Base-by-base conservation (phyloP, 1,140 invertebrate genomes). In the Cydia strobilella region DNA sequence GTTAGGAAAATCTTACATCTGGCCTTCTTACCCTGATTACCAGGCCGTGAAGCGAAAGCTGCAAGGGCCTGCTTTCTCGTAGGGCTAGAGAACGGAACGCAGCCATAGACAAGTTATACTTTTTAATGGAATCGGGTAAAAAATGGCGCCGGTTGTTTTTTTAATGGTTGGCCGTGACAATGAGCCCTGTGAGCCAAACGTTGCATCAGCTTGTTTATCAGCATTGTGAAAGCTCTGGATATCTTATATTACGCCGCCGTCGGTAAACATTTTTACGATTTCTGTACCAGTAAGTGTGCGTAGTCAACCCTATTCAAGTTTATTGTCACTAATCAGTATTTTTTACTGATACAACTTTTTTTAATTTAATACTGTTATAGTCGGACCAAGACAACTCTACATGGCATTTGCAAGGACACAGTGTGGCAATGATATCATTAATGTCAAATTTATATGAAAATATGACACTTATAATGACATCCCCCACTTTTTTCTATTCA, bases 11-110 rank as follows among this genome's bases (percentile, higher is more conserved):
- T 69, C 65, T n/a, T 31, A 35, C 25, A 69, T 7, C 7, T 39
- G 25, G 42, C 45, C n/a, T n/a, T n/a, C n/a, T n/a, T 7, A 72
- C 35, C 71, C 31, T 39, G 76, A 74, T 80, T 84, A 85, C 74
- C 80, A 77, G 80, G 78, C 82, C 83, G 84, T 84, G 79, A 86
- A 89, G 84, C 84, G 89, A 90, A 89, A 90, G 89, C 84, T 80
- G 80, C 79, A 27, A 86, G 82, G 86, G 82, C 78, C 80, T 74
- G 82, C 87, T 90, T 89, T 90, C 87, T 81, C 82, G 77, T 73
- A 48, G 75, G 78, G 76, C 45, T 75, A 51, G 71, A 48, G 39
- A 72, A 45, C 71, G 65, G 65, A 69, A 69, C 65, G 65, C 63
- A 15, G 63, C 65, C 31, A 69, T 75, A 72, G 51, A 62, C 23